phyloP scores from a whole-genome alignment of 2,113 vertebrate species.

The Semnornis frantzii region DNA sequence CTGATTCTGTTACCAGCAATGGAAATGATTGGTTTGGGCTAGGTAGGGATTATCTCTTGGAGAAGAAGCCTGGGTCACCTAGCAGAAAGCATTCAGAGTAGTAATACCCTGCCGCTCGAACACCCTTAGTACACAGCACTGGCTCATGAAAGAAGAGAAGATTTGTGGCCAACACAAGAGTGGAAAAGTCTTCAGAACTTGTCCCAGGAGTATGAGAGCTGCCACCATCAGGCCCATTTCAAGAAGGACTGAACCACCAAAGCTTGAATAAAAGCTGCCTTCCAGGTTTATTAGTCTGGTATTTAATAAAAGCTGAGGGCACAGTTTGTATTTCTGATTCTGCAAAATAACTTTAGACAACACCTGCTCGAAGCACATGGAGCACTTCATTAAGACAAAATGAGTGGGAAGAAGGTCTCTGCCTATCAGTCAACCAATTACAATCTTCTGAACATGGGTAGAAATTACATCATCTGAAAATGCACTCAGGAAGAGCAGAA shows the following conservation, averaged over 20 bases:
- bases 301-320: background rate
- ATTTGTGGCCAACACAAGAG: background rate
- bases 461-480: background rate
- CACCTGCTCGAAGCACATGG: background rate
- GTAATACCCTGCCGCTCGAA: rapidly evolving
- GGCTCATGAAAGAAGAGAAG: background rate
- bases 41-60: background rate
- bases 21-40: background rate
- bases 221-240: background rate
- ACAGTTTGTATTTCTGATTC: background rate
- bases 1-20: background rate
- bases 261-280: background rate
- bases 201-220: background rate
- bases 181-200: background rate
- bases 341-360: background rate
- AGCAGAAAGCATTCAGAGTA: background rate
- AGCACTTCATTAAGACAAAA: background rate
- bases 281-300: background rate
- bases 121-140: background rate
- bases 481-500: background rate
- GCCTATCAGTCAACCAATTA: background rate
- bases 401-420: background rate
- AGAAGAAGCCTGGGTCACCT: background rate
- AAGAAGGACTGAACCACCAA: background rate
- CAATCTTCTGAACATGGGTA: background rate